Percentiles rank a stretch among this genome's conserved stretches.
These are phyloP conservation scores for Ischnura elegans DNA, from an alignment of 2,888 invertebrate genomes.

Conservation along the genomic window DNA sequence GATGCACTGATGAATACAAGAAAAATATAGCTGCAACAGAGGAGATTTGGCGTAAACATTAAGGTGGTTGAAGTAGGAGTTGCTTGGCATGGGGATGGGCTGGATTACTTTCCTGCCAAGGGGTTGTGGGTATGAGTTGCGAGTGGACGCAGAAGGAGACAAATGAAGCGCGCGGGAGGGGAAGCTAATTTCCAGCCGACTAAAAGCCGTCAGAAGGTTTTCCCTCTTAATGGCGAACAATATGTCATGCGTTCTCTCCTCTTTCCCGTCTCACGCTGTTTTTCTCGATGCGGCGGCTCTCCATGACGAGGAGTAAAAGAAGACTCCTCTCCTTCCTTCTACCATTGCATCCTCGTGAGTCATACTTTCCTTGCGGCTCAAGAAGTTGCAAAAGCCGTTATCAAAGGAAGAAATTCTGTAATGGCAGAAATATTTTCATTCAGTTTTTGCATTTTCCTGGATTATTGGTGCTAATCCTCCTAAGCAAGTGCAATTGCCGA, in stretches of 20 bases:
- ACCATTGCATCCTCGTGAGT: not conserved
- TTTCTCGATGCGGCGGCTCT: not conserved
- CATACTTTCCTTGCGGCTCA: too few relatives aligned
- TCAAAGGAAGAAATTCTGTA: too few relatives aligned
- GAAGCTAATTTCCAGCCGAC: constrained; percentile 61
- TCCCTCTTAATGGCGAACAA: constrained; percentile 53
- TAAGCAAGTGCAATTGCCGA: too few relatives aligned
- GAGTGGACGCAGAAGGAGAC: not conserved
- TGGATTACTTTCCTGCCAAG: not conserved
- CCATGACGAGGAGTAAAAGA: constrained; percentile 12
- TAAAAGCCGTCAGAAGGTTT: constrained; percentile 62
- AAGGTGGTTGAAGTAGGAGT: not conserved
- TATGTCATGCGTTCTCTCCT: constrained; percentile 53
- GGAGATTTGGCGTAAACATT: too few relatives aligned
- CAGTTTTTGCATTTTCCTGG: too few relatives aligned
- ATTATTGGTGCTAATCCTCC: too few relatives aligned
- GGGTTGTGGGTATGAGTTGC: too few relatives aligned
- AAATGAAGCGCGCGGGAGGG: constrained; percentile 64
- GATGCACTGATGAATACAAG: not conserved
- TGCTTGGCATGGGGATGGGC: not conserved
- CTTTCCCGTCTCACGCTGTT: not conserved
- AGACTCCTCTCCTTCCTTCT: not conserved
- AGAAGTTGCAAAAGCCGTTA: too few relatives aligned
- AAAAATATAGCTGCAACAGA: not conserved
- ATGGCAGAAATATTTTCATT: too few relatives aligned